Evolutionary conservation across 2,797 vertebrate genomes (phyloP).

Genomic region (Ctenopoma kingsleyae): DNA sequence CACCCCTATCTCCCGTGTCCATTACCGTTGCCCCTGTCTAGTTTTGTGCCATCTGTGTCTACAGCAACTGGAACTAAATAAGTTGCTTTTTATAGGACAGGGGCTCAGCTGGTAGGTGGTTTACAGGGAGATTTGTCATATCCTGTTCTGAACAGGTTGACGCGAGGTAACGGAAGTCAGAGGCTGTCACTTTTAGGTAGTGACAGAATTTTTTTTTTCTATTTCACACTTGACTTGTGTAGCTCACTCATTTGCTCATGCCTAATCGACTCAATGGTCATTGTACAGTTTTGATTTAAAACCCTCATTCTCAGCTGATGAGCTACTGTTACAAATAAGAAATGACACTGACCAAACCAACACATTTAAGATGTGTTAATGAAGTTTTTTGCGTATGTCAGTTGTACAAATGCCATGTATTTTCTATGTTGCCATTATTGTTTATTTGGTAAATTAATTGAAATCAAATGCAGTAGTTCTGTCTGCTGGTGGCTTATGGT

Average conservation of each 20-base stretch:
- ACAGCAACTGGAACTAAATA: constrained; percentile 62
- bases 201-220: not conserved
- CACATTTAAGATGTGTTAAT: no score
- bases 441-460: not conserved
- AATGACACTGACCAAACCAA: not conserved
- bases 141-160: constrained; percentile 36
- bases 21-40: constrained; percentile 25
- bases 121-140: constrained; percentile 53
- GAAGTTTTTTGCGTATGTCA: no score
- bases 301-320: not conserved
- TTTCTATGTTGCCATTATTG: not conserved
- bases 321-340: not conserved
- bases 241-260: not conserved
- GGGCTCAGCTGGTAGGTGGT: constrained; percentile 65
- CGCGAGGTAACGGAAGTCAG: constrained; percentile 13
- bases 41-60: constrained; percentile 57
- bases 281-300: not conserved
- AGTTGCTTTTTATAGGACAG: constrained; percentile 61
- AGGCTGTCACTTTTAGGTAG: constrained; percentile 4
- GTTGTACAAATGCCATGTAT: not conserved
- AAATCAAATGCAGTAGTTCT: not conserved
- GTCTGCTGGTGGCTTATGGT: not conserved
- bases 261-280: not conserved
- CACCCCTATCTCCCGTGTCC: constrained; percentile 22
- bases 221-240: not conserved